Evolutionary conservation across 1,140 invertebrate genomes (phyloP).

Genomic region (Saccostrea glomerata): DNA sequence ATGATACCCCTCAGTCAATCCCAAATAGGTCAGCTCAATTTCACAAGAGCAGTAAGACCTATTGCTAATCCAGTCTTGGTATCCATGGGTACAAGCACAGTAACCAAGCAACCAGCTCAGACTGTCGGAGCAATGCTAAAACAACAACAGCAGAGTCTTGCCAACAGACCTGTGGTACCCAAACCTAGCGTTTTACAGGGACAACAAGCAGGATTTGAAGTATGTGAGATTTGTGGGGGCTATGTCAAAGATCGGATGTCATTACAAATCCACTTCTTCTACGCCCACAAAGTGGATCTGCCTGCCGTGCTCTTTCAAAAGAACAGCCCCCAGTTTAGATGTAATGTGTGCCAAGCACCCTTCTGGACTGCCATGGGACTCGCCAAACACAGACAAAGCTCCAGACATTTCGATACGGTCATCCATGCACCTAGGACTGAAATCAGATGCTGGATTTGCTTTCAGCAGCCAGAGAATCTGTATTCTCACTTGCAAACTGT

Average conservation of each 20-base stretch:
- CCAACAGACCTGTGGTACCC: neutral
- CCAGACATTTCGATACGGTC: slow-evolving; percentile 56
- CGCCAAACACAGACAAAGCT: slow-evolving; percentile 66
- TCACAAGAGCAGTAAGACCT: neutral
- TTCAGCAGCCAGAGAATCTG: slow-evolving; percentile 52
- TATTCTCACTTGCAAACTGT: slow-evolving; percentile 56
- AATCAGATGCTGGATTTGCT: slow-evolving; percentile 53
- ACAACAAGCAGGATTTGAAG: slow-evolving; percentile 70
- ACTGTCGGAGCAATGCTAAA: slow-evolving; percentile 37
- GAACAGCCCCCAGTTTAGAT: slow-evolving; percentile 68
- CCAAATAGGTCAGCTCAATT: neutral
- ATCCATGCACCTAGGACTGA: neutral
- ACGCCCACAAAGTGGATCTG: slow-evolving; percentile 76
- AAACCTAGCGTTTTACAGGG: neutral
- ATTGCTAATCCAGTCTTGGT: neutral
- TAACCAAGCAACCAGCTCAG: neutral
- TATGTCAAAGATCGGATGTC: slow-evolving; percentile 77
- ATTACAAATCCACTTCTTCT: slow-evolving; percentile 76
- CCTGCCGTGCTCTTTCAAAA: slow-evolving; percentile 70
- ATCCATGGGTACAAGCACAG: neutral
- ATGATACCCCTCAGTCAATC: slow-evolving; percentile 21
- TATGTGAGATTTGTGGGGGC: slow-evolving; percentile 77
- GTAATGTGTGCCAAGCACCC: slow-evolving; percentile 72
- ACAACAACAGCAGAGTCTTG: slow-evolving; percentile 9
- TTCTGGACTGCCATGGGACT: slow-evolving; percentile 78